These are phyloP conservation scores for Drosophila prosaltans DNA, from an alignment of 1,140 invertebrate genomes.

Conservation along the genomic window DNA sequence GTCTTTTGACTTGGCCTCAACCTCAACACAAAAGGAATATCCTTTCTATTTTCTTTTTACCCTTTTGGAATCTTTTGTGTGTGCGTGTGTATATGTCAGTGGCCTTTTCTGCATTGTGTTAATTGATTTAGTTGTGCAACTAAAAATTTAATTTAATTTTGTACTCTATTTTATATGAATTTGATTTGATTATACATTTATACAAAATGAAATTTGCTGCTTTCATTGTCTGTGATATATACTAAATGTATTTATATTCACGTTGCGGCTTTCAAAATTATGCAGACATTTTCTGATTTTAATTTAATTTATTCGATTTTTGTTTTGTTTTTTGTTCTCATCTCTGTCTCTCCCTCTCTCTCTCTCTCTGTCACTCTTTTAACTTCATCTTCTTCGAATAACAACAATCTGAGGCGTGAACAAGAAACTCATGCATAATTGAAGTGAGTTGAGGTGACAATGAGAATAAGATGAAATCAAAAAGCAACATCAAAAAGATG, in stretches of 20 bases:
- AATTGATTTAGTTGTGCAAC: conserved; percentile 71
- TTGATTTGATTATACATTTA: conserved; percentile 44
- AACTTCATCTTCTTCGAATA: neutral
- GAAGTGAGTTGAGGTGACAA: conserved; percentile 22
- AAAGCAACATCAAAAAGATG: conserved; percentile 3
- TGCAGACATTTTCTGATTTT: conserved; percentile 63
- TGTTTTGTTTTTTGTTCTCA: conserved; percentile 22
- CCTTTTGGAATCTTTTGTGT: conserved; percentile 3
- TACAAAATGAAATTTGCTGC: conserved; percentile 39
- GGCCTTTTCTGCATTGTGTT: conserved; percentile 65
- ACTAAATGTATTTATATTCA: neutral
- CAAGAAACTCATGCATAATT: conserved; percentile 42
- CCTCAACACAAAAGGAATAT: conserved; percentile 57
- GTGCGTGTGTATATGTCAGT: conserved; percentile 27
- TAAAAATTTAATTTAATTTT: conserved; percentile 65
- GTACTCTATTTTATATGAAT: conserved; percentile 39
- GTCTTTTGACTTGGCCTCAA: conserved; percentile 41
- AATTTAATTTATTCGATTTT: conserved; percentile 59
- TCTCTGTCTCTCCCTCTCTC: neutral
- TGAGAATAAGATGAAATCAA: conserved; percentile 1
- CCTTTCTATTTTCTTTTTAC: conserved; percentile 16
- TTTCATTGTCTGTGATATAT: neutral
- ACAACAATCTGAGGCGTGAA: neutral
- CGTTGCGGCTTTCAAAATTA: conserved; percentile 39
- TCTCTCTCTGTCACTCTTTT: too few relatives aligned